phyloP scores from a whole-genome alignment of 1,140 invertebrate species.

The Temnothorax curvispinosus region DNA sequence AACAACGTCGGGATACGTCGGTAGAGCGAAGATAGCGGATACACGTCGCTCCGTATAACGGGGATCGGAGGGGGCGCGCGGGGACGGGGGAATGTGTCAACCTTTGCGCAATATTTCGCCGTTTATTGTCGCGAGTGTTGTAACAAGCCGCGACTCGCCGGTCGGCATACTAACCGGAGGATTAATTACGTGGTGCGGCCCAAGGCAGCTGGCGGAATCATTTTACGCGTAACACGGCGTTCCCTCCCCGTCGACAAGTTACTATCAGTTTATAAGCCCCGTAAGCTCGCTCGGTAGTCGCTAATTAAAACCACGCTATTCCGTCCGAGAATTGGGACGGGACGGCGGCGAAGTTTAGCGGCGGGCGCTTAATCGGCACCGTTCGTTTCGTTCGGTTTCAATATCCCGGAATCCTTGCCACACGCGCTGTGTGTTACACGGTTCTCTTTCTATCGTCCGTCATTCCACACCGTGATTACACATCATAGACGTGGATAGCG shows the following conservation, averaged over 20 bases:
- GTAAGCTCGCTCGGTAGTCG: conserved; percentile 35
- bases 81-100: conserved; percentile 50
- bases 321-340: conserved; percentile 30
- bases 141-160: conserved; percentile 67
- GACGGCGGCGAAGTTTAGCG: background rate
- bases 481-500: background rate
- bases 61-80: background rate
- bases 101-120: conserved; percentile 74
- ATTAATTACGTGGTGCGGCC: conserved; percentile 67
- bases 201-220: conserved; percentile 42
- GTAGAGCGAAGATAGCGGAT: conserved; percentile 47
- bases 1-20: conserved; percentile 62
- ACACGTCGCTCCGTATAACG: background rate
- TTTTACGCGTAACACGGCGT: conserved; percentile 37
- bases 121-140: conserved; percentile 70
- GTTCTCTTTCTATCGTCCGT: background rate
- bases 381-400: conserved; percentile 15
- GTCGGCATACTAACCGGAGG: conserved; percentile 75
- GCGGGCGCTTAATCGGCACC: conserved; percentile 4
- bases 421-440: background rate
- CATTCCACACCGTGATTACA: background rate
- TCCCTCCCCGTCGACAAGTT: conserved; percentile 24
- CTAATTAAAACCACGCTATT: conserved; percentile 51
- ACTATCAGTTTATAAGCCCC: conserved; percentile 54
- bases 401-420: background rate